A percentile compares a stretch with the other conserved stretches of the same genome.
Conservation (phyloP, 2,113 vertebrate species). For the Sinocyclocheilus anshuiensis region DNA sequence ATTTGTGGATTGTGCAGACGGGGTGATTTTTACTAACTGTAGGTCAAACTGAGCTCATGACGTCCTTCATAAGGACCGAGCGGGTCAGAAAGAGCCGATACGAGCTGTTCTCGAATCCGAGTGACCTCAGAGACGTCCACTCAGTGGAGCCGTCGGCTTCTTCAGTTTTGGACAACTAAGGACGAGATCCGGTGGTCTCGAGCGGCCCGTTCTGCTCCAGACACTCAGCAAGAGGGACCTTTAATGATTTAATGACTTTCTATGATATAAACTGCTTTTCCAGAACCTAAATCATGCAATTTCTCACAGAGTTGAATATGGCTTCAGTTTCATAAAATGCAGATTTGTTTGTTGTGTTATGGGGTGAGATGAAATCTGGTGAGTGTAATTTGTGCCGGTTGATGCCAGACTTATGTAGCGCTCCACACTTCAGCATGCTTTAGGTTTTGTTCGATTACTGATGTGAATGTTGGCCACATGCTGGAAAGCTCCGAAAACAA, state of each 20-base stretch:
- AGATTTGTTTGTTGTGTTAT: constrained; percentile 3
- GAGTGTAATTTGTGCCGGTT: not conserved
- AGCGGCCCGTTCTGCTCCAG: not conserved
- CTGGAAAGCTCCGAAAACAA: constrained; percentile 48
- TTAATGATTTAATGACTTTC: not conserved
- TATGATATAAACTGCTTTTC: not conserved
- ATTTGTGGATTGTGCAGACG: not conserved
- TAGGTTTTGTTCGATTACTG: constrained; percentile 13
- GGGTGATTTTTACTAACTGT: not conserved
- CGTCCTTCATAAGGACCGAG: constrained; percentile 45
- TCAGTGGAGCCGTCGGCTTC: not conserved
- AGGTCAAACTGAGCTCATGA: constrained; percentile 58
- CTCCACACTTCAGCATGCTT: constrained; percentile 7
- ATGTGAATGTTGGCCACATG: constrained; percentile 44
- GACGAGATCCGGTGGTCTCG: not conserved
- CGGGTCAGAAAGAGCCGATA: constrained; percentile 11
- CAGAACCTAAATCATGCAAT: not conserved
- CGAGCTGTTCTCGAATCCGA: constrained; percentile 27
- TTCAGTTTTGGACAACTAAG: not conserved
- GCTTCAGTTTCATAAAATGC: not conserved
- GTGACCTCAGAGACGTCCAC: constrained; percentile 19
- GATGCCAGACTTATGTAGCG: constrained; percentile 15
- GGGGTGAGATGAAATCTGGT: constrained; percentile 32
- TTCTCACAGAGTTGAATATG: not conserved
- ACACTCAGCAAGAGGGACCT: not conserved